Evolutionary conservation across 2,888 invertebrate species (phyloP), one percentile per base, ranked within the genome.

Genomic region (Gnatocerus cornutus): DNA sequence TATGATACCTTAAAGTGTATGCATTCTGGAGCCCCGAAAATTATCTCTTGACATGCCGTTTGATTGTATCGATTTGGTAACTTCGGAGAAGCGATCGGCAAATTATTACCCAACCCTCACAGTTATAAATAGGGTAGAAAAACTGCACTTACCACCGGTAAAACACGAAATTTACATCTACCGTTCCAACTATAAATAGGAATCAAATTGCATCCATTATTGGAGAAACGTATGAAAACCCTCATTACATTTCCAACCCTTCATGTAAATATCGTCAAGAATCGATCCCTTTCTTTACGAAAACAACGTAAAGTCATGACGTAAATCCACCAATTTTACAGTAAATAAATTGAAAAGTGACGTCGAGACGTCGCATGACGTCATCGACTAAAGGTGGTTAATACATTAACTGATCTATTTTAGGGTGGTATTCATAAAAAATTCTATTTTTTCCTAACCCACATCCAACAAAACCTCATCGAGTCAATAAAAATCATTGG

Each of bases 311-410:
- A n/a, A 29, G 46, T 5, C 12, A 9, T 50, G 50, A 50, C 50
- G 50, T 30, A 50, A 50, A 50, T 16, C 7, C 14, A 29, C 29
- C 50, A 53, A 33, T 53, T 53, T 33, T 33, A 53, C 13, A 33
- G 29, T 33, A 53, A 33, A 45, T 39, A 58, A 29, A 58, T 58
- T 58, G 43, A 58, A 45, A 43, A 58, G 21, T 43, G 58, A 58
- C 58, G 58, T 58, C 58, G 53, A 33, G 50, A 56, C 56, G 56
- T 10, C 41, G 6, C 33, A n/a, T 56, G 41, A 56, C 56, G 41
- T 56, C 43, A 58, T 29, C 12, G 21, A 10, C 3, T 13, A 10
- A 33, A 9, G 16, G 55, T 2, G 9, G 41, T 10, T 55, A 21
- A 53, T 53, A 12, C 14, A 30, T 41, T 58, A 58, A 37, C 8